A percentile compares a stretch with the other conserved stretches of the same genome.
phyloP scores from a whole-genome alignment of 2,797 vertebrate species.

The Picus viridis region DNA sequence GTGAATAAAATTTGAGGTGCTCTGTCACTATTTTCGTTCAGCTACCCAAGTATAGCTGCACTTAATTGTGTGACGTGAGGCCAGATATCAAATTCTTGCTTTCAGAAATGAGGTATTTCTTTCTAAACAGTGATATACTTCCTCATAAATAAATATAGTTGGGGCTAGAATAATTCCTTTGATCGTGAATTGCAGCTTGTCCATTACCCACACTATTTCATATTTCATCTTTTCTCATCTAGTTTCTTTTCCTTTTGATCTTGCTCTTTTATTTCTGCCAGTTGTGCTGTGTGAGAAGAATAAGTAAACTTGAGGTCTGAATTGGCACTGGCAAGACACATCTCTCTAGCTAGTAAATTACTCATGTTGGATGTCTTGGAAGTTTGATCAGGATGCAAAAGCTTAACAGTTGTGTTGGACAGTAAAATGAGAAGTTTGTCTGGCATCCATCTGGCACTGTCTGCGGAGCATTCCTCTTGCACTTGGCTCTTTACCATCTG shows the following conservation, averaged over 20 bases:
- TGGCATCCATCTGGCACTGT: not conserved
- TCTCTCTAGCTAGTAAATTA: not conserved
- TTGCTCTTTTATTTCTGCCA: conserved; percentile 47
- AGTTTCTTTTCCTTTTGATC: conserved; percentile 61
- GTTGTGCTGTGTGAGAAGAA: conserved; percentile 32
- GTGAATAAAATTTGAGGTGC: not conserved
- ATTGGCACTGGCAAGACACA: not conserved
- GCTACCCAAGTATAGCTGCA: not conserved
- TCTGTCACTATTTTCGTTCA: not conserved
- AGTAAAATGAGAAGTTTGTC: not conserved
- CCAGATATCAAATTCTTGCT: conserved; percentile 13
- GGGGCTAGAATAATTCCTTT: conserved; percentile 40
- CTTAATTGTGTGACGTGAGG: not conserved
- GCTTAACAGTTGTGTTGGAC: not conserved
- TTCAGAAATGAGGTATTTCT: conserved; percentile 11
- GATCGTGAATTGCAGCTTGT: conserved; percentile 49
- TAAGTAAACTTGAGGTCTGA: conserved; percentile 9
- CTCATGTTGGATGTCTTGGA: not conserved
- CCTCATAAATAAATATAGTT: not conserved
- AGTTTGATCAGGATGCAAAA: not conserved
- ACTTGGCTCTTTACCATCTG: not conserved
- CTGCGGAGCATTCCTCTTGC: not conserved
- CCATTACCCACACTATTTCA: conserved; percentile 52
- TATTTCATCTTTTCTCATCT: conserved; percentile 41
- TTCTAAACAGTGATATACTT: not conserved